Base-by-base conservation (phyloP, 1,140 invertebrate species). In the Probaryconus sp. region DNA sequence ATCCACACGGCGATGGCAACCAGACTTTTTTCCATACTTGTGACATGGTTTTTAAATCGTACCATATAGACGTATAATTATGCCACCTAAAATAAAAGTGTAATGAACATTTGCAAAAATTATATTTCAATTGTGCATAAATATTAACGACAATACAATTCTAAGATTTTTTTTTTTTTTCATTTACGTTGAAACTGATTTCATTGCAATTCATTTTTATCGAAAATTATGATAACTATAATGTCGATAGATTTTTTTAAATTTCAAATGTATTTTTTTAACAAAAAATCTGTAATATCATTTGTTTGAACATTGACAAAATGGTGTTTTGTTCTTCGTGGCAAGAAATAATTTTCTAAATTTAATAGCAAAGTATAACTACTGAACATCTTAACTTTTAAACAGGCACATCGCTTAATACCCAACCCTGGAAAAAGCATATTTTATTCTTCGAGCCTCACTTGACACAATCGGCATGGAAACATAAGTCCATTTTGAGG, bases 1-100 rank as follows among this genome's bases (percentile, higher is more conserved):
- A 93, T 0, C 91, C 91, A 53, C 91, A 95, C 5, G 90, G 90
- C 0, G 91, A 89, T 0, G 94, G 94, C 2, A 97, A 80, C 24
- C 95, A 88, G 3, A 95, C 90, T 26, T 89, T 91, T 1, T 88
- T 89, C 88, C 92, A 93, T 0, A 88, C 85, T 76, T 93, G 90
- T 0, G 90, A 90, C 78, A 91, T 89, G 0, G 91, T 92, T 24
- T 88, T 89, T 6, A 95, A 85, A 79, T 94, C 93, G 13, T 88
- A 87, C 89, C 93, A 94, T 38, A 95, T 90, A 6, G 88, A 85
- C 1, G 90, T 87, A 74, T 95, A 95, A 58, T 92, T 90, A 64
- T 91, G 90, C 31, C 93, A 88, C 70, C 94, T 95, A 63, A 1
- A 75, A 72, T n/a, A 6, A 65, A 67, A 56, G 37, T 30, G 5